These are phyloP conservation scores for Dasyornis broadbenti DNA, from an alignment of 2,113 vertebrate species.

Conservation along the genomic window DNA sequence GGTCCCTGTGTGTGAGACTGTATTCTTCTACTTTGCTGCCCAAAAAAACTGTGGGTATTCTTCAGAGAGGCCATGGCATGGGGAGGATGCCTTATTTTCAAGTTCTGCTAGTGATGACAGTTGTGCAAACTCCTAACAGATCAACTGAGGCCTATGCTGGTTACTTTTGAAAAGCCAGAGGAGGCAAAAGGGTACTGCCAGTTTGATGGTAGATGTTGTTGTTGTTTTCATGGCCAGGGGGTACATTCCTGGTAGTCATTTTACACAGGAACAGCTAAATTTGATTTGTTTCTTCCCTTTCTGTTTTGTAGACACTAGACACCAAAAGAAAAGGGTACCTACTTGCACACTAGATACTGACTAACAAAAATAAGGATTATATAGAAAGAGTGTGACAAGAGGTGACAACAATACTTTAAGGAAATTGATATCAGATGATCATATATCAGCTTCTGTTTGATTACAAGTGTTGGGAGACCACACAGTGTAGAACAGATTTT, in stretches of 20 bases:
- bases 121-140: background rate
- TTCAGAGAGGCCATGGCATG: background rate
- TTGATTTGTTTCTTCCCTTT: background rate
- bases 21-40: background rate
- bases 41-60: background rate
- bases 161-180: background rate
- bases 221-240: background rate
- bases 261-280: background rate
- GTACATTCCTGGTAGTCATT: background rate
- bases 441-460: background rate
- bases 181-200: background rate
- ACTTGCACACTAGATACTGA: background rate
- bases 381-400: background rate
- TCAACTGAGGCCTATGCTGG: background rate
- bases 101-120: background rate
- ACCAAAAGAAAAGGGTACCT: background rate
- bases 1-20: background rate
- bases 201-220: background rate
- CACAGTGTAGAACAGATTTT: background rate
- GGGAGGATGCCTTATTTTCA: background rate
- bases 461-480: background rate
- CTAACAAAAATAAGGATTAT: background rate
- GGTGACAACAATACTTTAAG: background rate
- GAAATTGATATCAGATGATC: background rate
- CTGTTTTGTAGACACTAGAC: background rate